phyloP scores from a whole-genome alignment of 2,888 invertebrate genomes.

The Tenthredo livida region DNA sequence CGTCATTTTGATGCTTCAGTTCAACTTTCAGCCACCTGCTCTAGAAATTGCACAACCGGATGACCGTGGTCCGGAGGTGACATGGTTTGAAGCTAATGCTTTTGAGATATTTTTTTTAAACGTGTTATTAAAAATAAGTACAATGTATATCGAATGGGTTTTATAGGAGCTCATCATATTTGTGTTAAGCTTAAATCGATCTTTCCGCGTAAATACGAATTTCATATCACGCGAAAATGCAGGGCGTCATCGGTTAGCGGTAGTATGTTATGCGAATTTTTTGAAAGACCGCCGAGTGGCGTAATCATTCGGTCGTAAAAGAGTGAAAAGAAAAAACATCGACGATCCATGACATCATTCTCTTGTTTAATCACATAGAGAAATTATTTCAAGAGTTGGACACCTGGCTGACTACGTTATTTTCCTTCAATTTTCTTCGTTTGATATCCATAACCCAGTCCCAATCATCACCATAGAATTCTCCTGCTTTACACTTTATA shows the following conservation, averaged over 20 bases:
- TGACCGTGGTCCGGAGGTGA: not conserved
- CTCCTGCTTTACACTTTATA: not conserved
- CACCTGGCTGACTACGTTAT: not conserved
- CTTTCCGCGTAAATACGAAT: not conserved
- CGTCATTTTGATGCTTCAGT: slow-evolving; percentile 3
- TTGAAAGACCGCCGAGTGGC: not conserved
- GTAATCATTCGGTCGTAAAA: not conserved
- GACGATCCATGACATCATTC: not conserved
- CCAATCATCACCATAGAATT: not conserved
- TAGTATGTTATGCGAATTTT: not conserved
- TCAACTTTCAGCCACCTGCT: not conserved
- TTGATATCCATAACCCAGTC: not conserved
- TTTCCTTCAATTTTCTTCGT: not conserved
- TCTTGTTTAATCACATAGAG: not conserved
- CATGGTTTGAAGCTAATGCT: not conserved
- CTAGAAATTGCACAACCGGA: not conserved
- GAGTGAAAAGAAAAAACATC: not conserved
- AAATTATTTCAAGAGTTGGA: not conserved
- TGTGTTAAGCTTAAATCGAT: not conserved
- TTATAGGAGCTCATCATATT: not conserved
- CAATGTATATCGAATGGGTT: not conserved
- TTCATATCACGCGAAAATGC: not conserved
- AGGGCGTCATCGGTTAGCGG: not conserved
- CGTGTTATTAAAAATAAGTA: not conserved
- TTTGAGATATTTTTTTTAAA: not conserved